A percentile compares a stretch with the other conserved stretches of the same genome.
Conservation (phyloP, 2,113 vertebrate genomes). For the Axis porcinus region DNA sequence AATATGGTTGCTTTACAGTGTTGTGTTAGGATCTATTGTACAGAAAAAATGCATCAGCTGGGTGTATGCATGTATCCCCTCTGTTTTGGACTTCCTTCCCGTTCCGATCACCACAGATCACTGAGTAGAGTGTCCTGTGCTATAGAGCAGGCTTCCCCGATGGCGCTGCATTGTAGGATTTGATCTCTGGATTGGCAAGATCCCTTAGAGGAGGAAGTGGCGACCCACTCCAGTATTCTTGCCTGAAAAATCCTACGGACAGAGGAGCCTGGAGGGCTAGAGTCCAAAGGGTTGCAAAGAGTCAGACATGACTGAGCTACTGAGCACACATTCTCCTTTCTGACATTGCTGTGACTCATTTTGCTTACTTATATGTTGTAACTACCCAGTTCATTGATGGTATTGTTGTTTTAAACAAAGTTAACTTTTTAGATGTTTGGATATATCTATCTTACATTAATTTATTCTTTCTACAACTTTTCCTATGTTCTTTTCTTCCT, state of each 20-base stretch:
- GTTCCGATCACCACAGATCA: not conserved
- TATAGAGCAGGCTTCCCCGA: not conserved
- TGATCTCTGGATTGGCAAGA: not conserved
- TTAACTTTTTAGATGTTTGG: not conserved
- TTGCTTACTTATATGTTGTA: not conserved
- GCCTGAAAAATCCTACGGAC: not conserved
- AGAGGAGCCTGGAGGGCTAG: not conserved
- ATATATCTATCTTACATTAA: not conserved
- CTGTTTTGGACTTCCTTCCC: not conserved
- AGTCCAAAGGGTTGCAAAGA: not conserved
- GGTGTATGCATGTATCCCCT: not conserved
- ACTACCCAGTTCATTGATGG: not conserved
- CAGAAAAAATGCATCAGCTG: not conserved
- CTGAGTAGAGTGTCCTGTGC: not conserved
- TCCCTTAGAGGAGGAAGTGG: not conserved
- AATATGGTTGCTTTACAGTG: not conserved
- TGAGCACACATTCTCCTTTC: not conserved
- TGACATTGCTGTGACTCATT: not conserved
- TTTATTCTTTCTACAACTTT: not conserved
- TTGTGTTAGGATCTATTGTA: not conserved
- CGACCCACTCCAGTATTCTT: not conserved
- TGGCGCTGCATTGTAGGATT: not conserved
- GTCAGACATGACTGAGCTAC: not conserved
- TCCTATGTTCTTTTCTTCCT: not conserved
- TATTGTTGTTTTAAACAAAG: not conserved